Base-by-base conservation (phyloP, 2,113 vertebrate species). In the Lamprologus callipterus region DNA sequence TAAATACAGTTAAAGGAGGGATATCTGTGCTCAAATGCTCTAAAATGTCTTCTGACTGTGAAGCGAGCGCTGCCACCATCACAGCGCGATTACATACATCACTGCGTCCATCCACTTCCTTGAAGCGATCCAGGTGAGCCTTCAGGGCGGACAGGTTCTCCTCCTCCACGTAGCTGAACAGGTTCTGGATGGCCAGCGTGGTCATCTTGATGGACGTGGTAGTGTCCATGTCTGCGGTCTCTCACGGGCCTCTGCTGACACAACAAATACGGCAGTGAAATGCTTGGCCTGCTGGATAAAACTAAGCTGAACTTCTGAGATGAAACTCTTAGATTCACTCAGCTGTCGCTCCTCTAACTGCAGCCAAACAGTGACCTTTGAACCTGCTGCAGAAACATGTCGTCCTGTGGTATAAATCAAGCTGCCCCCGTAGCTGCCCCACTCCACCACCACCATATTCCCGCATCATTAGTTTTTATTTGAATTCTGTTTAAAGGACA, bases 31-130 rank as follows among this genome's bases (percentile, higher is more conserved):
- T 65, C 33, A 65, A 37, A 65, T 65, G 60, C 31, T 65, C 10
- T 37, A 65, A 65, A 37, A 65, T n/a, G 5, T 45, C 65, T 23
- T 45, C 65, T 26, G n/a, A 45, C n/a, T 16, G 37, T 42, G 8
- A 42, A 42, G 37, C 2, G 5, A 70, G n/a, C 13, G 37, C n/a
- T 8, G 35, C n/a, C 21, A 23, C 68, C 21, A 17, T 49, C 70
- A 49, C 42, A 19, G 70, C 10, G 5, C 26, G 1, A 19, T 49
- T 78, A 84, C 63, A 95, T 95, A 99, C 98, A 93, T 99, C 99
- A 68, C 99, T 99, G 88, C 98, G 97, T 83, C 99, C 98, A 93
- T 99, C 98, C 17, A 99, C 98, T 94, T 99, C 98, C 93, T 98
- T 98, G 96, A 98, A 99, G 70, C 99, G 99, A 88, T 99, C 99